Percentiles rank a stretch among this genome's conserved stretches.
Evolutionary conservation across 2,888 invertebrate species (phyloP).

Genomic region (Micropterix aruncella): DNA sequence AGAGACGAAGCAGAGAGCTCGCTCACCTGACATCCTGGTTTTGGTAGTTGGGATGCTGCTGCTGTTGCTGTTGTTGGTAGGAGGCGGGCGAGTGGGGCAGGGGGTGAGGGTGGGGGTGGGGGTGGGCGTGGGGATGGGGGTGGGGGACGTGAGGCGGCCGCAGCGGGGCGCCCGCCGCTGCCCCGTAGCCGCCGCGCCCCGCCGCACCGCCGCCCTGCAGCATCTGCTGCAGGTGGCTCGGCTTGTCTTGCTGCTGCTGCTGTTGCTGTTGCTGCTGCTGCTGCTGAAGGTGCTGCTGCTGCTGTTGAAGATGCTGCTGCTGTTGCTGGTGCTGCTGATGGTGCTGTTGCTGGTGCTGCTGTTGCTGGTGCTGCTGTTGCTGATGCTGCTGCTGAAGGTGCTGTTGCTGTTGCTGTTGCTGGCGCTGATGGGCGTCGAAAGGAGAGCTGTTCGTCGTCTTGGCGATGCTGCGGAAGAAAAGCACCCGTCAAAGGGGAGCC

Average conservation of each 20-base stretch:
- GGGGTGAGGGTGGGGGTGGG: constrained; percentile 11
- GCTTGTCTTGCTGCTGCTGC: constrained; percentile 13
- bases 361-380: constrained; percentile 12
- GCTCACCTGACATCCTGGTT: not conserved
- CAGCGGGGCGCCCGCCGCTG: constrained; percentile 14
- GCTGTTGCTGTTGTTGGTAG: not conserved
- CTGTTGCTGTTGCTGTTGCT: constrained; percentile 11
- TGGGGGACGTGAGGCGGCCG: not conserved
- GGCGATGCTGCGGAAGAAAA: constrained; percentile 21
- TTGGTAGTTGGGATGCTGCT: not conserved
- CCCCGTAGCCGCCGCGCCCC: constrained; percentile 3
- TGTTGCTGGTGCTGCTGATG: constrained; percentile 17
- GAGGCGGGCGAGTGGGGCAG: constrained; percentile 2
- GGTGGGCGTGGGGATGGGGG: constrained; percentile 12
- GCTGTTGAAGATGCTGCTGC: constrained; percentile 13
- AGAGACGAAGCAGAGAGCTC: not conserved
- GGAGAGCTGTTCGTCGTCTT: constrained; percentile 14
- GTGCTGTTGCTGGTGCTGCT: constrained; percentile 14
- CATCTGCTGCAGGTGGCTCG: constrained; percentile 34
- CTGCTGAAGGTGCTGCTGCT: constrained; percentile 11
- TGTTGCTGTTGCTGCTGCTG: constrained; percentile 15
- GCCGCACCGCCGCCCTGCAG: constrained; percentile 23
- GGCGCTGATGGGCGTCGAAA: constrained; percentile 8
- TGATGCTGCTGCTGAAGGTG: constrained; percentile 13
- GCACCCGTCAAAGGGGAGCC: no score